Percentiles rank a stretch among this genome's conserved stretches.
Conservation (phyloP, 2,113 vertebrate species). For the Tympanuchus pallidicinctus region DNA sequence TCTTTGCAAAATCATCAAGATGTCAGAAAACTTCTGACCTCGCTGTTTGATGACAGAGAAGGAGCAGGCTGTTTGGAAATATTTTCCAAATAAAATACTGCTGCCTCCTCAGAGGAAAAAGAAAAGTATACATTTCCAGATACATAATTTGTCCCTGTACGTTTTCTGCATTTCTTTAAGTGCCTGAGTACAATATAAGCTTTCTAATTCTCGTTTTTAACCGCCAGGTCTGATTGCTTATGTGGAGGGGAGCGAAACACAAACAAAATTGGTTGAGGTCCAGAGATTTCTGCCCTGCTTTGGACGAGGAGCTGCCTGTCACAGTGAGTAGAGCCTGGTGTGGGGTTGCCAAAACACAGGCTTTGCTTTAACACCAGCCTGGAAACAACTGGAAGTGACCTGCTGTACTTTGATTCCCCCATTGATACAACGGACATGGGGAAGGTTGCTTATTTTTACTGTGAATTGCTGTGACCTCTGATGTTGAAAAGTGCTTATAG, state of each 20-base stretch:
- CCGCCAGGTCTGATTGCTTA: not conserved
- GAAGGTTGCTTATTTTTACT: not conserved
- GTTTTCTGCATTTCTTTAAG: not conserved
- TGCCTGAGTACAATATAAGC: not conserved
- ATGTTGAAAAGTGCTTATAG: not conserved
- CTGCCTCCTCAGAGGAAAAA: not conserved
- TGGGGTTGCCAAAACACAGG: not conserved
- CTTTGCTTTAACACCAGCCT: not conserved
- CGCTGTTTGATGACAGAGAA: not conserved
- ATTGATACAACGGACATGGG: not conserved
- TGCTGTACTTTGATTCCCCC: not conserved
- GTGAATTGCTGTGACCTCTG: not conserved
- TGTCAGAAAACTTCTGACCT: not conserved
- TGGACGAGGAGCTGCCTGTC: not conserved
- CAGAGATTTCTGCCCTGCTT: not conserved
- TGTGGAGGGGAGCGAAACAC: accelerated
- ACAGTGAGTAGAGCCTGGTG: not conserved
- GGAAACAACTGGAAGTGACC: not conserved
- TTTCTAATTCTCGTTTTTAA: not conserved
- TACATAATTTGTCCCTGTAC: not conserved
- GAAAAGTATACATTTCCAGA: not conserved
- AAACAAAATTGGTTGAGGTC: not conserved
- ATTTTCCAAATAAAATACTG: not conserved
- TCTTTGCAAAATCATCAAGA: not conserved
- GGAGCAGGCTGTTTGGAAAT: not conserved